Conservation (phyloP, 2,888 invertebrate genomes). For the Gisinianus flammeolus region DNA sequence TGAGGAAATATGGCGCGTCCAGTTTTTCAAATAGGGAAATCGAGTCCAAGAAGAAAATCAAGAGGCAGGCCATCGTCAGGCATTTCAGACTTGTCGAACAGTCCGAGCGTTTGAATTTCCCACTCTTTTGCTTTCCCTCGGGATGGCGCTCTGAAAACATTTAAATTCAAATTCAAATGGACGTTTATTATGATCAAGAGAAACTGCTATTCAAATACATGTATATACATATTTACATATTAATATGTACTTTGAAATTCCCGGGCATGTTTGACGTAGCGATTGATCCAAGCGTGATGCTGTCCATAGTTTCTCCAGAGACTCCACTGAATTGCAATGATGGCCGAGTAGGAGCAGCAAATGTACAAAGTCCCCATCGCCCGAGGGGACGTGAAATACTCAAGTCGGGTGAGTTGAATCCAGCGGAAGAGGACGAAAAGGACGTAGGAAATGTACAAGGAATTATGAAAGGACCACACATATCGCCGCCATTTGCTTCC, state of each 20-base stretch:
- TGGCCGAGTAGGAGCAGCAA: neutral
- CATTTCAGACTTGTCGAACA: neutral
- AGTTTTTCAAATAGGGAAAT: neutral
- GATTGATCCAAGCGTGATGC: conserved; percentile 20
- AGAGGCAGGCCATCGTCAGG: neutral
- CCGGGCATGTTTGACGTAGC: neutral
- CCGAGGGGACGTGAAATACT: neutral
- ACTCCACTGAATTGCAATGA: neutral
- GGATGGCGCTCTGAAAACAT: neutral
- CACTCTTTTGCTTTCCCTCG: neutral
- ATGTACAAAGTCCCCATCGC: conserved; percentile 1
- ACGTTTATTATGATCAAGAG: neutral
- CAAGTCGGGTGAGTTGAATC: conserved; percentile 1
- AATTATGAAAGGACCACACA: neutral
- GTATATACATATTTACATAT: neutral
- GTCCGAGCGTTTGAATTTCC: neutral
- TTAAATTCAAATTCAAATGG: neutral
- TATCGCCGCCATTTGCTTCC: neutral
- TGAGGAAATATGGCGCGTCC: neutral
- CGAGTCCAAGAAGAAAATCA: neutral
- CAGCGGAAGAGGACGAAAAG: neutral
- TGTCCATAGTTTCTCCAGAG: conserved; percentile 11
- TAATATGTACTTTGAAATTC: neutral
- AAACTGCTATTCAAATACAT: too few relatives aligned
- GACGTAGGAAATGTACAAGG: neutral